A percentile compares a stretch with the other conserved stretches of the same genome.
These are phyloP conservation scores for Myrmecophaga tridactyla DNA, from an alignment of 2,113 vertebrate genomes.

Conservation along the genomic window DNA sequence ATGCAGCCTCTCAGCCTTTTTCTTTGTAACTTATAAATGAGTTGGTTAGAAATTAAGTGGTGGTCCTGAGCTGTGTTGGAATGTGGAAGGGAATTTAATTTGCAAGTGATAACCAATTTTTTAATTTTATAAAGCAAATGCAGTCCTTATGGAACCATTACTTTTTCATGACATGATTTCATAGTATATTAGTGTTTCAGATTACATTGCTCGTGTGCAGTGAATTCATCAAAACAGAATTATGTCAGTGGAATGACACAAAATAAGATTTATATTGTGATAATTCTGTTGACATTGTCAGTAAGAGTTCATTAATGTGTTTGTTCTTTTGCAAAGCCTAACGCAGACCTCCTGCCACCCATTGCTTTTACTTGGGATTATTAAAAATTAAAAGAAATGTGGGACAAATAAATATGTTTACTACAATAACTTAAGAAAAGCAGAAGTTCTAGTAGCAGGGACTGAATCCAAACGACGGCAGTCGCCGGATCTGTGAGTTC, in stretches of 20 bases:
- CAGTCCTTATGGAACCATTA: background rate
- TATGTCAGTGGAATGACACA: conserved; percentile 6
- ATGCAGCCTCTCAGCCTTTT: accelerated
- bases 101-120: background rate
- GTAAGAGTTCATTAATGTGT: background rate
- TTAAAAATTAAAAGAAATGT: conserved; percentile 44
- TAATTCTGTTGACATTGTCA: background rate
- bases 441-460: too few species aligned
- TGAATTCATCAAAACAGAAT: background rate
- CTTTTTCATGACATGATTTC: conserved; percentile 22
- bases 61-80: background rate
- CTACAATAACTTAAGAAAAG: background rate
- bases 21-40: conserved; percentile 1
- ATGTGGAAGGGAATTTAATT: conserved; percentile 15
- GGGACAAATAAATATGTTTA: conserved; percentile 16
- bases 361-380: background rate
- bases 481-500: too few species aligned
- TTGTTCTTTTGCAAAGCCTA: conserved; percentile 21
- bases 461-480: too few species aligned
- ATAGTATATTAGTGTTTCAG: background rate
- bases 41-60: background rate
- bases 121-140: conserved; percentile 6
- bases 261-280: background rate
- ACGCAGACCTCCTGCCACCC: background rate
- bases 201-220: background rate